Conservation (phyloP, 2,888 invertebrate species). For the Stomorhina lunata region DNA sequence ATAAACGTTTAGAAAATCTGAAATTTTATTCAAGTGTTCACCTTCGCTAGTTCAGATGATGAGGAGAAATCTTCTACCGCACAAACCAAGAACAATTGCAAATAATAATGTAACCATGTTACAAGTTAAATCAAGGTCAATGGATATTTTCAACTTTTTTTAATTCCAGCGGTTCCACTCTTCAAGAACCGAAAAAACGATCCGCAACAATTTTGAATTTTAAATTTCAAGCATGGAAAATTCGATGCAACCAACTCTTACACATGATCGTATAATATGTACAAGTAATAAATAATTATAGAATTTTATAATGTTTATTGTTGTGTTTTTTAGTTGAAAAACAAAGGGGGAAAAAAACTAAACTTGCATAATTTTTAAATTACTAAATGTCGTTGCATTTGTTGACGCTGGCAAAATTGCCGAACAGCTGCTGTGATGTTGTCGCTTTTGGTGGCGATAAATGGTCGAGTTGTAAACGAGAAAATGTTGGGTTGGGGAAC, state of each 20-base stretch:
- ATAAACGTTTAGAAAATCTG: constrained; percentile 57
- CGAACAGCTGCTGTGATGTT: neutral
- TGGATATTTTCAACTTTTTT: constrained; percentile 36
- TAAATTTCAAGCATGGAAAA: constrained; percentile 56
- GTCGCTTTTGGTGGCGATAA: neutral
- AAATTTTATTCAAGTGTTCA: constrained; percentile 71
- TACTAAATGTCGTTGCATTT: constrained; percentile 37
- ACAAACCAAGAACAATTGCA: neutral
- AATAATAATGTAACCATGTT: constrained; percentile 25
- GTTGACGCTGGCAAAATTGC: neutral
- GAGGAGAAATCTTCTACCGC: constrained; percentile 79
- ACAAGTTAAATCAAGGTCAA: constrained; percentile 62
- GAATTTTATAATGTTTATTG: constrained; percentile 32
- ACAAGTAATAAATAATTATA: constrained; percentile 63
- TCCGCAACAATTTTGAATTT: no score
- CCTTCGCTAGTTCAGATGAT: constrained; percentile 78
- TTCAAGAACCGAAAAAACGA: constrained; percentile 62
- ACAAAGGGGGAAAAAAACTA: neutral
- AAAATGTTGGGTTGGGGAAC: neutral
- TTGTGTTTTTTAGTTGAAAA: constrained; percentile 15
- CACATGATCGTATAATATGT: no score
- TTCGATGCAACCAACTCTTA: constrained; percentile 55
- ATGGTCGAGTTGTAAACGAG: neutral
- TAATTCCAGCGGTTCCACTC: constrained; percentile 27
- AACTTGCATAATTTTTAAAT: constrained; percentile 62